A percentile compares a stretch with the other conserved stretches of the same genome.
phyloP scores from a whole-genome alignment of 2,888 invertebrate species.

The Mylabris sibirica region DNA sequence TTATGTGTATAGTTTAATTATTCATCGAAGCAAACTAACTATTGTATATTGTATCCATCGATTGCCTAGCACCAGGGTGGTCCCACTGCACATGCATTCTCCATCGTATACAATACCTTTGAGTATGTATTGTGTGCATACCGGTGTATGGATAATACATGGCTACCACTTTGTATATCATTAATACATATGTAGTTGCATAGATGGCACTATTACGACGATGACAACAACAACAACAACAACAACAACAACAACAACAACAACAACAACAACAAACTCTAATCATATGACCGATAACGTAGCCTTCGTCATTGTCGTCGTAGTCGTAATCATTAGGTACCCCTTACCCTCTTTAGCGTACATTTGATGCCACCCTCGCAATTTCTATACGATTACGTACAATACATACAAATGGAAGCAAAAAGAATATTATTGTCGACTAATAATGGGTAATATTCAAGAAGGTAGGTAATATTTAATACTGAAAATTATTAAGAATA shows the following conservation, averaged over 20 bases:
- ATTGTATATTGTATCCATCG: constrained; percentile 57
- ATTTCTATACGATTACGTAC: neutral
- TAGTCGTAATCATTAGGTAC: neutral
- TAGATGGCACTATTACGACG: constrained; percentile 44
- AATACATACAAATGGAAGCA: neutral
- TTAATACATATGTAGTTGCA: constrained; percentile 51
- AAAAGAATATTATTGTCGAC: neutral
- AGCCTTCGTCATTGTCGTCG: neutral
- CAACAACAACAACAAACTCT: neutral
- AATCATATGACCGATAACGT: constrained; percentile 4
- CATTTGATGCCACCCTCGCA: neutral
- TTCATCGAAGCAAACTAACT: constrained; percentile 55
- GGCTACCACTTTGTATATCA: constrained; percentile 52
- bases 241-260: constrained; percentile 2
- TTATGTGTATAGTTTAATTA: constrained; percentile 54
- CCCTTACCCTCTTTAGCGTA: neutral
- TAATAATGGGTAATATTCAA: neutral
- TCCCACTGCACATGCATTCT: constrained; percentile 54
- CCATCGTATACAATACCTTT: constrained; percentile 54
- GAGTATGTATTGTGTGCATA: constrained; percentile 54
- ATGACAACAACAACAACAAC: neutral
- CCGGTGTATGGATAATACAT: constrained; percentile 53
- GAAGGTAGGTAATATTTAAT: neutral
- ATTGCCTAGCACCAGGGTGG: constrained; percentile 55
- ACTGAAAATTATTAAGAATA: neutral